Evolutionary conservation across 2,888 invertebrate genomes (phyloP), one percentile per base, ranked within the genome.

Genomic region (Lypha dubia): DNA sequence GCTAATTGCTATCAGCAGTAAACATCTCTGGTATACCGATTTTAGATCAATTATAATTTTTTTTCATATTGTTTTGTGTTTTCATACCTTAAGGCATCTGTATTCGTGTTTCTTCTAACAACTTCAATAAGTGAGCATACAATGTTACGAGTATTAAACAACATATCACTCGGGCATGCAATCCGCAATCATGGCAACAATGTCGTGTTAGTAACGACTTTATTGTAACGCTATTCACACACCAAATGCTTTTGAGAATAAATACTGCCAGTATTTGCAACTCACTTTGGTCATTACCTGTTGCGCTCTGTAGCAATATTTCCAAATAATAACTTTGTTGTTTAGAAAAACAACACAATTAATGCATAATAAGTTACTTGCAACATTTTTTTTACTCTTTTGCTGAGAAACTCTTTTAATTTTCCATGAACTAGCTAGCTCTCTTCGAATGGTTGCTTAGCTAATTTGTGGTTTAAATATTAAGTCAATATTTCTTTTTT

Each of bases 391-490:
- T 28, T 28, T 75, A 28, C 75, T 65, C 44, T 74, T 68, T 49
- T 15, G 0, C 6, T 32, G 13, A 32, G 15, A n/a, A 22, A 74
- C 49, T 79, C 63, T 71, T 60, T 51, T 32, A 20, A 65, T 15
- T 56, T 41, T 1, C 32, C 44, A 20, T 74, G 15, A 63, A 76
- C n/a, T n/a, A n/a, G n/a, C n/a, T n/a, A n/a, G n/a, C 70, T 65
- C 77, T 77, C 67, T 68, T 75, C 1, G 51, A 65, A 11, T 28
- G 67, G 79, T 83, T 83, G 71, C 77, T 73, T 83, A 65, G 76
- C 65, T 79, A 77, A 65, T 77, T 51, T 77, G 65, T 82, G 65
- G 83, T 60, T 73, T 79, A 51, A 79, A 73, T 77, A 73, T 83
- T 79, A 79, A 79, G 79, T 79, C 79, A 67, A 83, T 79, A 83